phyloP scores from a whole-genome alignment of 1,140 invertebrate species.

The Drosophila ohnishii region DNA sequence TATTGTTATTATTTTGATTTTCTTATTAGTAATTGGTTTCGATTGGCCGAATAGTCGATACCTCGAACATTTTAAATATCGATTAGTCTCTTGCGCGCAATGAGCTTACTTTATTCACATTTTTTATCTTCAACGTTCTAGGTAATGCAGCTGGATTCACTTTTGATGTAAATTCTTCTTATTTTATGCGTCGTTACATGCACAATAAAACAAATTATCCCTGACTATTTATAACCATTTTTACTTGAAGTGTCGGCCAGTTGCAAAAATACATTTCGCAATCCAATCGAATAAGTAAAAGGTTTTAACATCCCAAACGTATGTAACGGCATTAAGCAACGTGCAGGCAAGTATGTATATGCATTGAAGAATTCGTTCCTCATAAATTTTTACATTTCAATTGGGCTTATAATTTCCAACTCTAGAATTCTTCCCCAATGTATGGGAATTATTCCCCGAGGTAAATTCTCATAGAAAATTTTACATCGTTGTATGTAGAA shows the following conservation, averaged over 20 bases:
- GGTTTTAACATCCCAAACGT: neutral
- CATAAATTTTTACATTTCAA: neutral
- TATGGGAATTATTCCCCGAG: too few relatives aligned
- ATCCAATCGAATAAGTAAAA: neutral
- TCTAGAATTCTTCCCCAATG: too few relatives aligned
- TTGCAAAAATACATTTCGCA: neutral
- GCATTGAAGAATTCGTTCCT: constrained; percentile 10
- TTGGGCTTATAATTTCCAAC: too few relatives aligned
- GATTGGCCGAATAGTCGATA: neutral
- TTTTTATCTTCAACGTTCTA: too few relatives aligned
- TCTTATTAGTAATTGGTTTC: constrained; percentile 9
- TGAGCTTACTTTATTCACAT: too few relatives aligned
- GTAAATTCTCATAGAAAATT: too few relatives aligned
- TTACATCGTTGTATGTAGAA: too few relatives aligned
- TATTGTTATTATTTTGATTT: constrained; percentile 34
- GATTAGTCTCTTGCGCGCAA: neutral
- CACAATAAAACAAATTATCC: too few relatives aligned
- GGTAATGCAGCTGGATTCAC: too few relatives aligned
- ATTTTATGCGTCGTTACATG: too few relatives aligned
- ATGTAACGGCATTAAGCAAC: constrained; percentile 22
- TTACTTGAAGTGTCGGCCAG: neutral
- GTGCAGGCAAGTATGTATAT: constrained; percentile 11
- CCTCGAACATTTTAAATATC: neutral
- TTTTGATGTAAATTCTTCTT: too few relatives aligned
- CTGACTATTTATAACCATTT: neutral